Conservation (phyloP, 2,113 vertebrate species). For the Sardina pilchardus region DNA sequence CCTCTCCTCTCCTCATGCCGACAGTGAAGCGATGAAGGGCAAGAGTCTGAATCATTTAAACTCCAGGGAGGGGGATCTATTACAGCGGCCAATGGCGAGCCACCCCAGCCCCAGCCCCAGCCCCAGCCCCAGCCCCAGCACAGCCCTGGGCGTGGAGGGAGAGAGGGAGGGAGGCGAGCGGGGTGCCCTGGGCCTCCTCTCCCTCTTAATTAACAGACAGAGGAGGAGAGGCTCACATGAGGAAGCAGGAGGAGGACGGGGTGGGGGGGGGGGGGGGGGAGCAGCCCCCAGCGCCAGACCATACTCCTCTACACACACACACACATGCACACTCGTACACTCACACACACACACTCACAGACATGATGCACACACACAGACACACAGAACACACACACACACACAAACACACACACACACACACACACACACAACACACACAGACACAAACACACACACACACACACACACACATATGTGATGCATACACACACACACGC, state of each 20-base stretch:
- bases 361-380: neutral
- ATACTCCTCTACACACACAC: neutral
- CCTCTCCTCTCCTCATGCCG: constrained; percentile 33
- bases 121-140: too few species aligned
- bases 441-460: constrained; percentile 17
- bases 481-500: constrained; percentile 19
- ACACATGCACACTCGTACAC: neutral
- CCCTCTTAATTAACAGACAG: constrained; percentile 33
- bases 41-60: constrained; percentile 75
- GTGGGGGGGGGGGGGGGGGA: neutral
- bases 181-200: constrained; percentile 53
- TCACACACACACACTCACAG: neutral
- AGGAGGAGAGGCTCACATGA: neutral
- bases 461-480: neutral
- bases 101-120: constrained; percentile 44
- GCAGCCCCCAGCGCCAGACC: neutral
- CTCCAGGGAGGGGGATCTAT: constrained; percentile 71
- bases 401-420: neutral
- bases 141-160: constrained; percentile 27
- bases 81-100: constrained; percentile 64
- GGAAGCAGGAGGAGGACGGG: too few species aligned
- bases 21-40: constrained; percentile 65
- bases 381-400: neutral
- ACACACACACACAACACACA: neutral
- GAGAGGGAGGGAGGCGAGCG: constrained; percentile 37